Base-by-base conservation (phyloP, 1,140 invertebrate genomes). In the Teleogryllus occipitalis region DNA sequence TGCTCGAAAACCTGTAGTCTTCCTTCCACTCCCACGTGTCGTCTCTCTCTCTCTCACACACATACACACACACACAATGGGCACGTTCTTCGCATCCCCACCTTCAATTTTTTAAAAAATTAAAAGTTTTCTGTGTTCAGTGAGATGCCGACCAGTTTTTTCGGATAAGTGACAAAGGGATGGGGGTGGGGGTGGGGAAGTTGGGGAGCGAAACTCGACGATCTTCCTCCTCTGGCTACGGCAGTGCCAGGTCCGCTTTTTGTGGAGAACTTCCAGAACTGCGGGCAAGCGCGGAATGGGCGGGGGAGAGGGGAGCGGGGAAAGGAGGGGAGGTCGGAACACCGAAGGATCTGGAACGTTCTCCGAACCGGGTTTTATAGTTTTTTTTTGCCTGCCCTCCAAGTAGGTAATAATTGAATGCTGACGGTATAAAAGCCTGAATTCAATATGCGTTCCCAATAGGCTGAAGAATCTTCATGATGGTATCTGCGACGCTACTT, bases 71-170 rank as follows among this genome's bases (percentile, higher is more conserved):
- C 54, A 65, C 54, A 65, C 54, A 65, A 65, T 65, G 54, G 10
- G 54, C 54, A 65, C 54, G 54, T 65, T 65, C 54, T 10, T 18
- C 10, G 10, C 54, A 65, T 18, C 54, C 54, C 54, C 18, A 65
- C 54, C 10, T 65, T 65, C 54, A 65, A 65, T 65, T 65, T 65
- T 65, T 10, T 18, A 14, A 65, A 65, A 65, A 65, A 65, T 65
- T 65, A 65, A 65, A 65, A 65, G 54, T 65, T 65, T 39, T 65
- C 54, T 65, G 54, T 65, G 54, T 65, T 65, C 54, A 65, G 54
- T 18, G 54, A 65, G 54, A 65, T 65, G 54, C 54, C 54, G 54
- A 65, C 54, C 18, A 39, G 27, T 65, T 65, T 65, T 65, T 65
- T 65, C 18, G 54, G 54, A 14, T 65, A 65, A 65, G 54, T 18